A percentile compares a stretch with the other conserved stretches of the same genome.
These are phyloP conservation scores for Leucophenga maculata DNA, from an alignment of 2,888 invertebrate species.

Conservation along the genomic window DNA sequence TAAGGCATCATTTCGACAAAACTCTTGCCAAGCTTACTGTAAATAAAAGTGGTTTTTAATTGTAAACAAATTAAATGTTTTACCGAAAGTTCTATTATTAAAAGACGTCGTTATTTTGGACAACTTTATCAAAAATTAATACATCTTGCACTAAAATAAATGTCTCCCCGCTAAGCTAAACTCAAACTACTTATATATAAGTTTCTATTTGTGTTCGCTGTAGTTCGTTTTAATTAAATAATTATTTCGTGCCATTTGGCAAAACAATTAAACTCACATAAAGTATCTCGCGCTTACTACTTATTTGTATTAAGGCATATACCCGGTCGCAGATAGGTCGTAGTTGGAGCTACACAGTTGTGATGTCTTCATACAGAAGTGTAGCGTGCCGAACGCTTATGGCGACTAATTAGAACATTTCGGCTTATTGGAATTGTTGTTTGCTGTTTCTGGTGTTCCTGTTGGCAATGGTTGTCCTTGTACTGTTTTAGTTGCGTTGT, in stretches of 20 bases:
- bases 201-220: background rate
- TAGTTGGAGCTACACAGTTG: no score
- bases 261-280: constrained; percentile 17
- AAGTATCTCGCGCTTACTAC: background rate
- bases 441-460: background rate
- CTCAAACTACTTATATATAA: background rate
- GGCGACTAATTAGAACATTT: constrained; percentile 11
- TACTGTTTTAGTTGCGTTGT: background rate
- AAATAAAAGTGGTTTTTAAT: no score
- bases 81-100: no score
- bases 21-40: no score
- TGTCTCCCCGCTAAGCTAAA: background rate
- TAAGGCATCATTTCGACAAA: no score
- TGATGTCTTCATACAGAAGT: background rate
- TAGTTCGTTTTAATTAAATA: constrained; percentile 1
- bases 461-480: background rate
- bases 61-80: no score
- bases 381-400: background rate
- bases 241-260: constrained; percentile 13
- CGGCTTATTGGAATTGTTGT: background rate
- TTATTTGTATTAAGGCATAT: no score
- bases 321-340: no score
- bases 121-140: background rate
- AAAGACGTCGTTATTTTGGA: no score
- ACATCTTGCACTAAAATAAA: background rate